Conservation (phyloP, 2,888 invertebrate species). For the Pammene fasciana region DNA sequence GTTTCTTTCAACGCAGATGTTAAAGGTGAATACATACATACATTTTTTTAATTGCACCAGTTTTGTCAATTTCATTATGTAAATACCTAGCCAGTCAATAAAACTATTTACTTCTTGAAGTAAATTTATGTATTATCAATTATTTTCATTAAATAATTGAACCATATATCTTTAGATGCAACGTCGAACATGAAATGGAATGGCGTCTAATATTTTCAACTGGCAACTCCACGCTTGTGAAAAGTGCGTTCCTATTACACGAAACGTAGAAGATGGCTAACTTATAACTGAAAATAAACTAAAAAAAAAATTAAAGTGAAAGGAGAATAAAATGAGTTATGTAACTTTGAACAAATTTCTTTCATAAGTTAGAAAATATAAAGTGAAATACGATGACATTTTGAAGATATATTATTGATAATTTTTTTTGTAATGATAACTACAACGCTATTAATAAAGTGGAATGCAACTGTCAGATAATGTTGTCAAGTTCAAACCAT, state of each 20-base stretch:
- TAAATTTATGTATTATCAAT: no score
- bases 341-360: no score
- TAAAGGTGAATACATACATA: background rate
- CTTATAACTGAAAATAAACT: background rate
- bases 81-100: background rate
- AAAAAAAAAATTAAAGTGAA: background rate
- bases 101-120: no score
- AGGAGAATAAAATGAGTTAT: no score
- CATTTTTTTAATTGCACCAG: background rate
- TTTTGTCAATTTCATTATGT: background rate
- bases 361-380: no score
- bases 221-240: background rate
- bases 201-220: background rate
- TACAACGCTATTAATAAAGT: background rate
- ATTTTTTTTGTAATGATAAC: no score
- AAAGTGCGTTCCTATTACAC: conserved; percentile 5
- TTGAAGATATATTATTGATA: no score
- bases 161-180: background rate
- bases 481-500: conserved; percentile 6
- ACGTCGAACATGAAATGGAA: conserved; percentile 7
- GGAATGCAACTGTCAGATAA: conserved; percentile 13
- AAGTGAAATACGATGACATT: no score
- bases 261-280: no score
- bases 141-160: no score
- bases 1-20: conserved; percentile 56